Conservation (phyloP, 2,888 invertebrate genomes). For the Caenorhabditis macrosperma region DNA sequence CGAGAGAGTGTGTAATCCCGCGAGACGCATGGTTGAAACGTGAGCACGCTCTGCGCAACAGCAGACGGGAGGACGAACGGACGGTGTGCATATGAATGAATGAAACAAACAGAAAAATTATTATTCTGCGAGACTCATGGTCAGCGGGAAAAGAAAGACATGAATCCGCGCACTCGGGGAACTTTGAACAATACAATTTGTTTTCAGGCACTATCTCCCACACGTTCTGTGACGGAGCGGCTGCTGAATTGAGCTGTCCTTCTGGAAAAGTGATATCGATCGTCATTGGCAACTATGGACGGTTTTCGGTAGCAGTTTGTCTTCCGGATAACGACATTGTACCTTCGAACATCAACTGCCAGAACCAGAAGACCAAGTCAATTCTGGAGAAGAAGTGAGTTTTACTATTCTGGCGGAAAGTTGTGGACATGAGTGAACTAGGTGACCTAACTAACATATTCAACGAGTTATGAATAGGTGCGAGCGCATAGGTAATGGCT, state of each 20-base stretch:
- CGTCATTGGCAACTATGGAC: constrained; percentile 66
- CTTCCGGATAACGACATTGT: constrained; percentile 39
- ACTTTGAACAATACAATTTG: neutral
- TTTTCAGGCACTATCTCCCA: constrained; percentile 59
- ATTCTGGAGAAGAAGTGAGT: constrained; percentile 66
- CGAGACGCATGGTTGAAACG: constrained; percentile 49
- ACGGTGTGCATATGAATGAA: constrained; percentile 52
- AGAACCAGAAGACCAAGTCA: constrained; percentile 58
- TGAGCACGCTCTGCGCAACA: constrained; percentile 56
- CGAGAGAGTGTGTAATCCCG: constrained; percentile 4
- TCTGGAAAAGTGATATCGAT: constrained; percentile 63
- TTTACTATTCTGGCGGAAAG: constrained; percentile 17
- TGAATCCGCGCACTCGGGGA: neutral
- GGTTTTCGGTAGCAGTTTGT: constrained; percentile 59
- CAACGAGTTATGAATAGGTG: constrained; percentile 53
- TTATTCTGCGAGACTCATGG: constrained; percentile 39
- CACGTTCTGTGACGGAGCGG: constrained; percentile 63
- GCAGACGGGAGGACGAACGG: constrained; percentile 38
- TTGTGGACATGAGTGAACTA: constrained; percentile 9
- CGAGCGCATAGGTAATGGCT: constrained; percentile 51
- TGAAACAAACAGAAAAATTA: constrained; percentile 54
- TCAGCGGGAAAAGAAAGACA: neutral
- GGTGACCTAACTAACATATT: constrained; percentile 60
- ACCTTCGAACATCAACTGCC: constrained; percentile 53
- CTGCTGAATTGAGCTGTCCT: constrained; percentile 64